Percentiles rank a stretch among this genome's conserved stretches.
Conservation (phyloP, 1,140 invertebrate genomes). For the Achatina immaculata region DNA sequence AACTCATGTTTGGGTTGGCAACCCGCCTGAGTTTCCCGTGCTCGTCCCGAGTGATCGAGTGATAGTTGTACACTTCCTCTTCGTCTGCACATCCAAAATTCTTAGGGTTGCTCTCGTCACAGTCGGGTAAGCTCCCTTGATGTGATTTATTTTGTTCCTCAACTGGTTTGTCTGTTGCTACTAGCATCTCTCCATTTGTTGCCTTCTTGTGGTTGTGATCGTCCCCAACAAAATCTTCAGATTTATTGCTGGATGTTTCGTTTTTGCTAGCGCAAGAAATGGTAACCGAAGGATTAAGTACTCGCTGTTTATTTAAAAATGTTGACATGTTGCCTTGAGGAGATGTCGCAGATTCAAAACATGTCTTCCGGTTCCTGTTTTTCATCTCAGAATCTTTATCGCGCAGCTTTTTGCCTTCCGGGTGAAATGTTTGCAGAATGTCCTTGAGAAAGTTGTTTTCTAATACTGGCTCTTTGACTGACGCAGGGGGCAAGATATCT, state of each 20-base stretch:
- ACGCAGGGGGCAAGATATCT: background rate
- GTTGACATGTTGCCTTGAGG: too few species aligned
- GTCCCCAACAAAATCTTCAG: too few species aligned
- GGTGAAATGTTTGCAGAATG: background rate
- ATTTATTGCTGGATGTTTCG: too few species aligned
- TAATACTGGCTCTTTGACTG: background rate
- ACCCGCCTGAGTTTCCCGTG: background rate
- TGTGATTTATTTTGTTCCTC: background rate
- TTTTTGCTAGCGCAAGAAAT: too few species aligned
- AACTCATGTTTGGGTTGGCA: background rate
- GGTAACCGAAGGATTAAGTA: too few species aligned
- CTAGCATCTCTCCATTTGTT: too few species aligned
- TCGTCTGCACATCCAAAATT: background rate
- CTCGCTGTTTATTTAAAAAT: too few species aligned
- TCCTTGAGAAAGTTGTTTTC: background rate
- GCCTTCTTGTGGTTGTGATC: too few species aligned
- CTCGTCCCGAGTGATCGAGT: background rate
- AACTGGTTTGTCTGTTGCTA: background rate
- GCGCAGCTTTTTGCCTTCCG: background rate
- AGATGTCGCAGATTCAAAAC: too few species aligned
- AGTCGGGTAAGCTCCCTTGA: background rate
- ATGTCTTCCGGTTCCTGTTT: too few species aligned
- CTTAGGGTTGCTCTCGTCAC: background rate
- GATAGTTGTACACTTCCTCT: background rate
- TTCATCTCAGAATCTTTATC: too few species aligned